Percentiles rank a stretch among this genome's conserved stretches.
Evolutionary conservation across 2,797 vertebrate genomes (phyloP).

Genomic region (Spheniscus humboldti): DNA sequence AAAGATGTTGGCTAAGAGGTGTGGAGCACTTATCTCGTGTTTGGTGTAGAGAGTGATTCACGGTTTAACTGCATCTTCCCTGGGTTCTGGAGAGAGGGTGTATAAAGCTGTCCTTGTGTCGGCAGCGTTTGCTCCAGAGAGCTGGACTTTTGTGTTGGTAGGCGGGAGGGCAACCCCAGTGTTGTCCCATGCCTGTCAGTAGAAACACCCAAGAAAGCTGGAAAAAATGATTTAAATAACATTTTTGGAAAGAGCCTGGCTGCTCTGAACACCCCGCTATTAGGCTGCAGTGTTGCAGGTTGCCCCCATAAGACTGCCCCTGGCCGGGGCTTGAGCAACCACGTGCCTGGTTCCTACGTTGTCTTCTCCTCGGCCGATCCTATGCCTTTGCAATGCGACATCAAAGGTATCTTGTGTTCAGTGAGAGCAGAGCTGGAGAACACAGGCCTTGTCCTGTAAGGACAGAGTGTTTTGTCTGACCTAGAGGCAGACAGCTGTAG

Average conservation of each 20-base stretch:
- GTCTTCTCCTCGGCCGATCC: neutral
- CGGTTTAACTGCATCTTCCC: neutral
- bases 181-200: neutral
- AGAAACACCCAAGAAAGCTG: neutral
- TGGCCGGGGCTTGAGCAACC: neutral
- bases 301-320: fast-evolving
- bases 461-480: neutral
- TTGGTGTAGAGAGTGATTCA: neutral
- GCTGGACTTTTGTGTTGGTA: neutral
- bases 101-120: neutral
- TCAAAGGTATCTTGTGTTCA: neutral
- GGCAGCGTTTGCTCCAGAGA: fast-evolving
- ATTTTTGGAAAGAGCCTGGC: neutral
- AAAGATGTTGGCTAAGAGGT: neutral
- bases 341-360: neutral
- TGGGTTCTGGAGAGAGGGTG: neutral
- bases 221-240: neutral
- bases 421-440: neutral
- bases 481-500: neutral
- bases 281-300: neutral
- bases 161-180: neutral
- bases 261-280: neutral
- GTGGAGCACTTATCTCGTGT: neutral
- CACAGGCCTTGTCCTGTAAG: neutral
- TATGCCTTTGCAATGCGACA: neutral